Evolutionary conservation across 1,140 invertebrate genomes (phyloP), one percentile per base, ranked within the genome.

Genomic region (Cydia strobilella): DNA sequence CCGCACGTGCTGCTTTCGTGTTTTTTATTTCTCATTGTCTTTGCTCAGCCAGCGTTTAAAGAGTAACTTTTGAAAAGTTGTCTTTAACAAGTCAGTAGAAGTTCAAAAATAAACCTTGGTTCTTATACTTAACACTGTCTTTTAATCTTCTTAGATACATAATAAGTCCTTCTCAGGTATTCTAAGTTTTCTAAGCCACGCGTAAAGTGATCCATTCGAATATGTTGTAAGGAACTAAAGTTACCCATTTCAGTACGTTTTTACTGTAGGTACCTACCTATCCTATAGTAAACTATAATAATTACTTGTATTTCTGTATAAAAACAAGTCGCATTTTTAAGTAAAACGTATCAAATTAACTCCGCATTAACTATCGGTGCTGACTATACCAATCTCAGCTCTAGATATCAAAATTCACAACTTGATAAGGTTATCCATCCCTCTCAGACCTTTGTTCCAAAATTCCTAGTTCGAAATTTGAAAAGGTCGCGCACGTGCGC

Each of bases 401-500:
- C 54, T 23, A 59, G 9, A 12, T 45, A 45, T 45, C 9, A 12
- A 59, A 59, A 20, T n/a, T 3, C 6, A 18, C n/a, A 48, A 48
- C 45, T 54, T 54, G 51, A 54, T 82, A 76, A 65, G 35, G 75
- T 79, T 79, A 75, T 74, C 78, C 48, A 71, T 80, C 75, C 77
- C 80, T 79, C 80, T 82, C 80, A 83, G 76, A 76, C 82, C 83
- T 84, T 85, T 86, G 82, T 76, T 85, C 80, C 79, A 80, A 85
- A 86, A 90, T 90, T 87, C 83, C 80, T 86, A 84, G 84, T 84
- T 87, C 79, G 81, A 88, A 85, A 84, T 92, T 90, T 88, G 89
- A 89, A 89, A 91, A 91, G 90, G 84, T 84, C 80, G 86, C 91
- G 91, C 91, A 91, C 91, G 91, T 93, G 91, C 90, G 91, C 91